Percentiles rank a stretch among this genome's conserved stretches.
These are phyloP conservation scores for Azemiops feae DNA, from an alignment of 2,113 vertebrate species.

Conservation along the genomic window DNA sequence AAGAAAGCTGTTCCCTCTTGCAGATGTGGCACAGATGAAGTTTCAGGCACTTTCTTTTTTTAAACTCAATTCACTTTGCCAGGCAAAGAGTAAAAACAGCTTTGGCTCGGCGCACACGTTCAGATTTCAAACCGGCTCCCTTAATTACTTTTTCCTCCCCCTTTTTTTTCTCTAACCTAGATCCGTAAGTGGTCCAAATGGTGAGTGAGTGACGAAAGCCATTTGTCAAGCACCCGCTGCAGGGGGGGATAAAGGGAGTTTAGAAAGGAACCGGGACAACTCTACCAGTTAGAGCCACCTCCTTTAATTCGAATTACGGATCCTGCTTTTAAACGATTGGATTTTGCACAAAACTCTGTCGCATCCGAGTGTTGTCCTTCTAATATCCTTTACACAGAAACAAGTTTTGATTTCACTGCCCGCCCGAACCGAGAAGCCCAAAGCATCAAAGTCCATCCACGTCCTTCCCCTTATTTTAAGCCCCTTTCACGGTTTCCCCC, in stretches of 20 bases:
- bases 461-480: background rate
- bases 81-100: background rate
- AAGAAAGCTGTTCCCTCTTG: background rate
- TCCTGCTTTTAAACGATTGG: background rate
- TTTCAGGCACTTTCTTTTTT: background rate
- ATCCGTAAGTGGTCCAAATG: background rate
- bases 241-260: background rate
- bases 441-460: background rate
- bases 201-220: background rate
- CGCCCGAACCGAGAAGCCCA: background rate
- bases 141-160: too few relatives aligned
- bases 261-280: background rate
- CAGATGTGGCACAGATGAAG: background rate
- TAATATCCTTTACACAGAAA: background rate
- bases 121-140: background rate
- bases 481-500: background rate
- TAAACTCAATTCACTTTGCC: background rate
- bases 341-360: background rate
- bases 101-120: background rate
- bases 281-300: background rate
- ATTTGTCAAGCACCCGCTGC: background rate
- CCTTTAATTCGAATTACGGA: background rate
- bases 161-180: background rate
- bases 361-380: too few relatives aligned
- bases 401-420: background rate